phyloP scores from a whole-genome alignment of 2,888 invertebrate species.

The Eremobia ochroleuca region DNA sequence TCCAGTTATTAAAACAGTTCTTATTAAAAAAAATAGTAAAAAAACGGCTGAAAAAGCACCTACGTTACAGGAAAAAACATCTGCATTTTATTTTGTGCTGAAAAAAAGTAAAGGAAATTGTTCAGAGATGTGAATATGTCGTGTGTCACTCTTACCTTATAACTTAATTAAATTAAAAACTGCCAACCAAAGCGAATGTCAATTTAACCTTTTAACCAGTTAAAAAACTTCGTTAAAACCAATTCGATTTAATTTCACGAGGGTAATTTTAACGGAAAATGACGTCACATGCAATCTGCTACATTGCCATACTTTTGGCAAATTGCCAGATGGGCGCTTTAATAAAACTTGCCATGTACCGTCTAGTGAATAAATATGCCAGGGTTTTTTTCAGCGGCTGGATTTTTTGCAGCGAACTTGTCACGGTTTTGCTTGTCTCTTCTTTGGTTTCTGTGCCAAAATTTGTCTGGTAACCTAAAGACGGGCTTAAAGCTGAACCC shows the following conservation, averaged over 20 bases:
- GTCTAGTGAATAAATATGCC: slow-evolving; percentile 56
- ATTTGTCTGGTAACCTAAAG: background rate
- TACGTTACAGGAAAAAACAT: background rate
- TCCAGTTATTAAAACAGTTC: background rate
- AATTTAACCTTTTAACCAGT: slow-evolving; percentile 32
- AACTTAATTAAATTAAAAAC: slow-evolving; percentile 26
- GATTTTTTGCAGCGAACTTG: slow-evolving; percentile 33
- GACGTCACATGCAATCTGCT: slow-evolving; percentile 61
- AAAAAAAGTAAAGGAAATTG: background rate
- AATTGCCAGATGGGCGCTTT: slow-evolving; percentile 54
- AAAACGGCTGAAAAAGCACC: background rate
- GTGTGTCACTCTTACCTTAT: background rate
- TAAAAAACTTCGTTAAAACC: slow-evolving; percentile 42
- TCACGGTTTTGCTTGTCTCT: slow-evolving; percentile 19
- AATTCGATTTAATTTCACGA: slow-evolving; percentile 56
- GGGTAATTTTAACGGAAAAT: slow-evolving; percentile 48
- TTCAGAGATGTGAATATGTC: background rate
- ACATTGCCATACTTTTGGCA: slow-evolving; percentile 60
- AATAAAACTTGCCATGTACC: slow-evolving; percentile 60
- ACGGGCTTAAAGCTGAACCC: too few relatives aligned
- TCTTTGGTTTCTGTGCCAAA: slow-evolving; percentile 32
- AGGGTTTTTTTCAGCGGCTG: slow-evolving; percentile 28
- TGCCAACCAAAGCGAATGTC: slow-evolving; percentile 10
- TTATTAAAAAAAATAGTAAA: slow-evolving; percentile 3
- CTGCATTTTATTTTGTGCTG: background rate